Conservation (phyloP, 2,888 invertebrate genomes). For the Syrista parreyssii region DNA sequence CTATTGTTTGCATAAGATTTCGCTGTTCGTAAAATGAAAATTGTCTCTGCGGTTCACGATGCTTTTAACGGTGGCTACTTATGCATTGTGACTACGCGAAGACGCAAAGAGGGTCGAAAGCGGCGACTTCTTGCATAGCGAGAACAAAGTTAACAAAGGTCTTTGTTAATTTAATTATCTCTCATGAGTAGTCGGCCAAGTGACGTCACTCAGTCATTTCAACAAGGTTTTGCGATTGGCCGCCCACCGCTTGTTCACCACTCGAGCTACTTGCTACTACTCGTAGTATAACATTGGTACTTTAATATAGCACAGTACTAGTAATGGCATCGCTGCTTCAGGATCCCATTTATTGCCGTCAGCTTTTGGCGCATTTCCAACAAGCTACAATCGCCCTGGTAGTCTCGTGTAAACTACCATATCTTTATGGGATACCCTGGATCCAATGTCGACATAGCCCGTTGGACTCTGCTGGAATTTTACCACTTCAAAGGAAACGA, state of each 20-base stretch:
- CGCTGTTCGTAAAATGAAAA: background rate
- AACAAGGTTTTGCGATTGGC: background rate
- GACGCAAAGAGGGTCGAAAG: background rate
- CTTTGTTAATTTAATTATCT: conserved; percentile 53
- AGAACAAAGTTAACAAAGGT: conserved; percentile 6
- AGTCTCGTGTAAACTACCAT: conserved; percentile 1
- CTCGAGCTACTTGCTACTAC: background rate
- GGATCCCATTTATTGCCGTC: background rate
- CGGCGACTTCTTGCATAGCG: background rate
- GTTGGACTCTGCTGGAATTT: background rate
- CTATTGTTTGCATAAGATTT: background rate
- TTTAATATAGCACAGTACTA: background rate
- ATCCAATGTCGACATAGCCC: background rate
- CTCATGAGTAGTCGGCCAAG: conserved; percentile 12
- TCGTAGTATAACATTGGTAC: background rate
- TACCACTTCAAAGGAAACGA: background rate
- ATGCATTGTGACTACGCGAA: no score
- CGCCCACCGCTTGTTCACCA: background rate
- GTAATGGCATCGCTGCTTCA: background rate
- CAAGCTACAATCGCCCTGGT: conserved; percentile 14
- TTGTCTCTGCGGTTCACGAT: background rate
- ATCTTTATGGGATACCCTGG: background rate
- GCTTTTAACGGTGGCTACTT: background rate
- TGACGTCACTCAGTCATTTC: conserved; percentile 13
- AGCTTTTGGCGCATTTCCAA: conserved; percentile 49